Base-by-base conservation (phyloP, 2,888 invertebrate species). In the Syrphus vitripennis region DNA sequence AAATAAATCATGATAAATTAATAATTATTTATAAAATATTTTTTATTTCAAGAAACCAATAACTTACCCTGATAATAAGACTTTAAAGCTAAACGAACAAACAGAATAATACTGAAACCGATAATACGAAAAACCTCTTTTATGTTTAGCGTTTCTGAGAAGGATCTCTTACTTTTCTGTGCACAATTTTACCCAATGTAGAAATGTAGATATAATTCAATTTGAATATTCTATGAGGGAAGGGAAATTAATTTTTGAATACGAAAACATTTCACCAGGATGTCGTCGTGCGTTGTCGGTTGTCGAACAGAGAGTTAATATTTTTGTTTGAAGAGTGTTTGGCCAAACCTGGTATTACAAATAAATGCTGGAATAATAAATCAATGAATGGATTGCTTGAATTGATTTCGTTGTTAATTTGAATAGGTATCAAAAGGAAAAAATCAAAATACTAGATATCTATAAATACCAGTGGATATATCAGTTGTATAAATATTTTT, bases 221-320 rank as follows among this genome's bases (percentile, higher is more conserved):
- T 74, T 78, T 78, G 61, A 83, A 83, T 83, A 83, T 78, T 83
- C 74, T 48, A 69, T 74, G 16, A 78, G 72, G n/a, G 61, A 37
- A 21, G 55, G 55, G n/a, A 78, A 78, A 83, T 83, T 83, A 83
- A 83, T 78, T 83, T 83, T 74, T 83, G 83, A 83, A 78, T 78
- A 83, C 48, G 21, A 40, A 83, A 78, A 48, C 61, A 16, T 61
- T 34, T 34, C 72, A 26, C 31, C 71, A 71, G 63, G 70, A 70
- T 76, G 70, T 70, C 63, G 34, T 19, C 29, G n/a, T n/a, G n/a
- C n/a, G 55, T 29, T 42, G 26, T 63, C 42, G 31, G n/a, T 55
- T 29, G 16, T 24, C 9, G n/a, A 19, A 19, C 0, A 19, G 10
- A 19, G 7, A 19, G 9, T 45, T 10, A 45, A n/a, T n/a, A n/a